These are phyloP conservation scores for Clarias platycephalus DNA, from an alignment of 2,797 vertebrate genomes.

Conservation along the genomic window DNA sequence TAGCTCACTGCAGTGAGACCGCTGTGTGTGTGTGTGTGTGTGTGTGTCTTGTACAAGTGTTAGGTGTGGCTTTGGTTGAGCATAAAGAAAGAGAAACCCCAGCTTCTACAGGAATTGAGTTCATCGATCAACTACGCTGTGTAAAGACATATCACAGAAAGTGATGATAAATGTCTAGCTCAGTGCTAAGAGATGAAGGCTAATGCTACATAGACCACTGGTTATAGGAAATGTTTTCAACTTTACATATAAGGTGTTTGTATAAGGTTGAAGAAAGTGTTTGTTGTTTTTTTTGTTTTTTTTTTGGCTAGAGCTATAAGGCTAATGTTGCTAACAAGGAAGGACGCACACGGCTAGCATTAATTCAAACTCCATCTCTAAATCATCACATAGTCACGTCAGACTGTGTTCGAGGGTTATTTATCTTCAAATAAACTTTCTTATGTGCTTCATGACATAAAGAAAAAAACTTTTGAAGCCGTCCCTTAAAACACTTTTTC, in stretches of 20 bases:
- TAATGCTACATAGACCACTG: neutral
- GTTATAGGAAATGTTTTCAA: neutral
- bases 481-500: neutral
- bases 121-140: conserved; percentile 84
- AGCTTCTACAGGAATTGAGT: conserved; percentile 83
- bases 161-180: neutral
- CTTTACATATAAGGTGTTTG: no score
- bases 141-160: conserved; percentile 43
- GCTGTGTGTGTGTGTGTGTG: conserved; percentile 26
- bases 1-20: conserved; percentile 60
- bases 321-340: neutral
- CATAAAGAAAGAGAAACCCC: conserved; percentile 70
- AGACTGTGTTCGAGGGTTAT: neutral
- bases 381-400: neutral
- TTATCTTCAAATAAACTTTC: neutral
- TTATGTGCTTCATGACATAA: neutral
- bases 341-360: neutral
- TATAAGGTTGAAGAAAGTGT: neutral
- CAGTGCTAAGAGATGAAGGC: neutral
- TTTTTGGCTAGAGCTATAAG: neutral
- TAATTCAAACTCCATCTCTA: neutral
- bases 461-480: neutral
- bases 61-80: conserved; percentile 75
- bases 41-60: conserved; percentile 67
- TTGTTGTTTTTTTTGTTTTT: no score